Percentiles rank a stretch among this genome's conserved stretches.
Conservation (phyloP, 2,888 invertebrate genomes). For the Andrena trimmerana region DNA sequence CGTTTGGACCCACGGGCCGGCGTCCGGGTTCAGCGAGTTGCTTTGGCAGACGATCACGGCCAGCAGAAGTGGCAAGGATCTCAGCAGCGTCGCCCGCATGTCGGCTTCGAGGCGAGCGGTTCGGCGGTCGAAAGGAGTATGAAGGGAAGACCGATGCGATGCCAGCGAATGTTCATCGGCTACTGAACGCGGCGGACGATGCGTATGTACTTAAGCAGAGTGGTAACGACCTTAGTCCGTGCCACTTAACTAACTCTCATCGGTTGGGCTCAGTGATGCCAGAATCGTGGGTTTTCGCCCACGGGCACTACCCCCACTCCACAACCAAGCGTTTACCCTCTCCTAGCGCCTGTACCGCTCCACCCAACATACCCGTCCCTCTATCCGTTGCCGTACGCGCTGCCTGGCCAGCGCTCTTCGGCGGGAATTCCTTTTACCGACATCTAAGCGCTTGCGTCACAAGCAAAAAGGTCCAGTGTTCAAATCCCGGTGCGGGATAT, state of each 20-base stretch:
- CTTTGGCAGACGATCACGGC: neutral
- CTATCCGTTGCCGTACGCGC: no score
- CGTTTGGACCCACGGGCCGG: slow-evolving; percentile 86
- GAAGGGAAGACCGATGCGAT: slow-evolving; percentile 56
- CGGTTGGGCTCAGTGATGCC: slow-evolving; percentile 19
- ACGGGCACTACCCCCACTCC: no score
- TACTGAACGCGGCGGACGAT: slow-evolving; percentile 66
- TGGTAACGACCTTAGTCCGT: slow-evolving; percentile 73
- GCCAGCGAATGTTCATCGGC: slow-evolving; percentile 71
- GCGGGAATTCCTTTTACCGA: no score
- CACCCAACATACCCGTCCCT: no score
- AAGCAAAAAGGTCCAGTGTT: no score
- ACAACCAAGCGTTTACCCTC: no score
- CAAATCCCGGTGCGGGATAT: no score
- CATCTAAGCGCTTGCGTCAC: no score
- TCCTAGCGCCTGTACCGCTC: no score
- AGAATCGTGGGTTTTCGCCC: no score
- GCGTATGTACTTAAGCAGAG: slow-evolving; percentile 54
- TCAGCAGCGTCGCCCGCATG: slow-evolving; percentile 34
- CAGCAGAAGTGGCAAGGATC: slow-evolving; percentile 20
- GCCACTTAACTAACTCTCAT: slow-evolving; percentile 74
- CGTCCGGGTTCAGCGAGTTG: slow-evolving; percentile 78
- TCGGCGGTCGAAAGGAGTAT: neutral
- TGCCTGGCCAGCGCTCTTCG: no score
- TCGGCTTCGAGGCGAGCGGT: neutral